Percentiles rank a stretch among this genome's conserved stretches.
Evolutionary conservation across 2,888 invertebrate genomes (phyloP).

Genomic region (Autographa gamma): DNA sequence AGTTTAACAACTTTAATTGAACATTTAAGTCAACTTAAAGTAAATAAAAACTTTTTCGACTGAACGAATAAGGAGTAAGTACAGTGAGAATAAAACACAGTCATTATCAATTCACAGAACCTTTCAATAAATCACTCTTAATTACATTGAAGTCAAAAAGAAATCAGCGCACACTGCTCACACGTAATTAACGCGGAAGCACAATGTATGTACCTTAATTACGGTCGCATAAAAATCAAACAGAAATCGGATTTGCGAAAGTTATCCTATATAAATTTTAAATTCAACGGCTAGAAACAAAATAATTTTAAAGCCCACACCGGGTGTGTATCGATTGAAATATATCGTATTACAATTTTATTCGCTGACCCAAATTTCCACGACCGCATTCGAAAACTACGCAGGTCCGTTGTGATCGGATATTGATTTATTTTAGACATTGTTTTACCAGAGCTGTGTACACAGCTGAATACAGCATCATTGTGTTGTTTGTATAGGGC

Average conservation of each 20-base stretch:
- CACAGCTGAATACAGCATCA: conserved; percentile 46
- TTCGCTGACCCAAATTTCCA: conserved; percentile 75
- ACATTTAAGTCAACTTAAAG: conserved; percentile 16
- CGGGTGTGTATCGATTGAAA: conserved; percentile 56
- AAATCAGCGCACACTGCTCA: conserved; percentile 46
- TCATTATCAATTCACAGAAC: conserved; percentile 29
- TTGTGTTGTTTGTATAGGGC: conserved; percentile 44
- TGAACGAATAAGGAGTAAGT: conserved; percentile 17
- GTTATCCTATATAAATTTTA: conserved; percentile 43
- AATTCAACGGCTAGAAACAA: conserved; percentile 44
- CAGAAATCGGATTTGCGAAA: conserved; percentile 46
- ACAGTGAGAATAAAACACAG: conserved; percentile 33
- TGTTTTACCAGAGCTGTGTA: conserved; percentile 56
- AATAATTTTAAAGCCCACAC: conserved; percentile 54
- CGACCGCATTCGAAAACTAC: conserved; percentile 73
- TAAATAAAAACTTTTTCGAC: conserved; percentile 17
- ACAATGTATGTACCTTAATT: conserved; percentile 37
- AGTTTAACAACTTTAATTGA: conserved; percentile 8
- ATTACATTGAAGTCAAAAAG: conserved; percentile 55
- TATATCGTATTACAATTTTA: conserved; percentile 68
- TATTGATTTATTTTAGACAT: conserved; percentile 78
- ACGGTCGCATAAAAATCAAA: conserved; percentile 32
- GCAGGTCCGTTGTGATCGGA: conserved; percentile 76
- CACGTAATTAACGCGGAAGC: conserved; percentile 53
- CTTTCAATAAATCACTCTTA: conserved; percentile 47